Base-by-base conservation (phyloP, 1,140 invertebrate genomes). In the Seison nebaliae region DNA sequence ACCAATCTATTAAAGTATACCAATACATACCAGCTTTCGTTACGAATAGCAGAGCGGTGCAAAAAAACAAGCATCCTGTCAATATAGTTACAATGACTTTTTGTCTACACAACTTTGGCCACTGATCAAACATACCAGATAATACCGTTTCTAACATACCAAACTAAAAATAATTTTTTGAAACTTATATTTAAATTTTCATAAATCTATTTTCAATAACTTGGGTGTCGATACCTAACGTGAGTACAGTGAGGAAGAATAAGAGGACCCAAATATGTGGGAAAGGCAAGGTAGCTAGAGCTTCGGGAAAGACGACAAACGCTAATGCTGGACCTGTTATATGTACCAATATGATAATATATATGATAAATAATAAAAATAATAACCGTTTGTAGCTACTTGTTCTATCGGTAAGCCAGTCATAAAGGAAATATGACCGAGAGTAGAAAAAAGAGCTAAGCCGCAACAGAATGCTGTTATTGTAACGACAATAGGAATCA, bases 191-290 rank as follows among this genome's bases (percentile, higher is more conserved):
- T 29, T 5, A 14, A 14, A 29, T 14, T 11, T 29, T 29, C 28
- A 14, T 14, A 29, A 4, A 29, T 14, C 12, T 29, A 14, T 29
- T 29, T 29, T 5, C 12, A 29, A 14, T 29, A 29, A 35, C 17
- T 24, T 35, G 9, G 18, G 38, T 34, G 58, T 93, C 86, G 30
- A 94, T 65, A 17, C 81, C 88, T 26, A 96, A 76, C 38, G 91
- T 73, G 2, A 93, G 65, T 31, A 96, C 67, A 86, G 94, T 96
- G 44, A 93, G 73, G 65, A 96, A 96, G 63, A 96, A 96, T 3
- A 93, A 67, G 44, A 83, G 76, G 1, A 84, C 74, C 88, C 88
- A 96, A 11, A 94, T 54, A 0, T 81, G 75, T 14, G 84, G 73
- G 16, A 81, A 74, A 0, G 86, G 86, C n/a, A 96, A 65, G 15